phyloP scores from a whole-genome alignment of 2,797 vertebrate genomes.

The Tokudaia tokunoshimensis region DNA sequence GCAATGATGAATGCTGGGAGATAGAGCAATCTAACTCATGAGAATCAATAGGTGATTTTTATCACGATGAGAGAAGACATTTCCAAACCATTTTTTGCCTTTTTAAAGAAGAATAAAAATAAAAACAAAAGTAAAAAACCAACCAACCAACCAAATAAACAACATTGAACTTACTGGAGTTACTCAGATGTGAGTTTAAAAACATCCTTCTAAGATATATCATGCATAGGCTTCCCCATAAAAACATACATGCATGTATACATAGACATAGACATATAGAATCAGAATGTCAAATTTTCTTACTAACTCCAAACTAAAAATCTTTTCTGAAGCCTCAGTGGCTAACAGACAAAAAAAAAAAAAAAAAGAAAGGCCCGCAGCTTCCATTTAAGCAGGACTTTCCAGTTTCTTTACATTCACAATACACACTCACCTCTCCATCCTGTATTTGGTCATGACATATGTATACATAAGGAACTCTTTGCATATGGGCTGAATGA shows the following conservation, averaged over 20 bases:
- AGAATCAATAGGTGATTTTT: neutral
- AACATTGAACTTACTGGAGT: neutral
- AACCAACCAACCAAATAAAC: too few species aligned
- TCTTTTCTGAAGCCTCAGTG: neutral
- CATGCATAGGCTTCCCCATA: neutral
- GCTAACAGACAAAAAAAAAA: neutral
- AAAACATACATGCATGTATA: neutral
- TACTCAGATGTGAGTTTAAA: neutral
- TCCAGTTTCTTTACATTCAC: neutral
- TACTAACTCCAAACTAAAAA: neutral
- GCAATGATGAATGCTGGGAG: neutral
- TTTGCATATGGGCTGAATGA: neutral
- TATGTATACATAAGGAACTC: neutral
- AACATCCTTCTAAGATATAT: neutral
- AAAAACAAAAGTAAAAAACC: neutral
- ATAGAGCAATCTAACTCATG: neutral
- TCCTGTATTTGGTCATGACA: too few species aligned
- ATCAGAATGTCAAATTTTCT: neutral
- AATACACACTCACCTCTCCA: neutral
- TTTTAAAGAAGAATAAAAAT: slow-evolving; percentile 7
- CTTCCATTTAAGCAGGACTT: neutral
- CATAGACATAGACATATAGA: too few species aligned
- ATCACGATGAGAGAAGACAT: neutral
- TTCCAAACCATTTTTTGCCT: neutral
- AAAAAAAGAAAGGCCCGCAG: neutral